phyloP scores from a whole-genome alignment of 2,888 invertebrate species.

The Ichneumoninae sp. region DNA sequence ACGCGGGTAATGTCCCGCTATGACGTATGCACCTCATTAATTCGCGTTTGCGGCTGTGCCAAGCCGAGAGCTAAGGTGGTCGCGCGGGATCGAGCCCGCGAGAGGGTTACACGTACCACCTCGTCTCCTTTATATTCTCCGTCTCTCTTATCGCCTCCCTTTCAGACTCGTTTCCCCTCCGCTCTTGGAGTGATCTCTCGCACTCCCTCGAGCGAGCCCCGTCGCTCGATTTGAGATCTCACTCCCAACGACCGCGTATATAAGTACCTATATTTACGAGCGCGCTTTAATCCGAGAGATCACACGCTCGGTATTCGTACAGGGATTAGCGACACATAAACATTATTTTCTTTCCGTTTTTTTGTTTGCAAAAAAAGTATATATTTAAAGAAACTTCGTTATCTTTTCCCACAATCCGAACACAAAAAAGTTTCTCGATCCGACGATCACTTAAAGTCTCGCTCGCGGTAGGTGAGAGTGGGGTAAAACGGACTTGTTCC shows the following conservation, averaged over 20 bases:
- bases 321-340: slow-evolving; percentile 49
- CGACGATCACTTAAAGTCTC: not conserved
- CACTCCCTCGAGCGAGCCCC: slow-evolving; percentile 53
- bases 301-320: slow-evolving; percentile 55
- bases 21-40: slow-evolving; percentile 79
- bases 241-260: slow-evolving; percentile 57
- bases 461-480: no score
- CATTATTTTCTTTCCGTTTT: not conserved
- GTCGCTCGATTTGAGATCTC: slow-evolving; percentile 66
- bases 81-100: slow-evolving; percentile 65
- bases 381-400: not conserved
- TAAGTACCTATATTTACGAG: slow-evolving; percentile 56
- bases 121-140: slow-evolving; percentile 64
- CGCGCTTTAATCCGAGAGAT: slow-evolving; percentile 59
- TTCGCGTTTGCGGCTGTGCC: slow-evolving; percentile 76
- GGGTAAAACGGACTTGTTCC: no score
- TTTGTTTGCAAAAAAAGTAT: not conserved
- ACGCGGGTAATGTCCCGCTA: slow-evolving; percentile 76
- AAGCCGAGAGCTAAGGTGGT: slow-evolving; percentile 57
- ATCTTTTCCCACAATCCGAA: not conserved
- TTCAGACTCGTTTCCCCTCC: slow-evolving; percentile 42
- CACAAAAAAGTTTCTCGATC: not conserved
- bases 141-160: slow-evolving; percentile 47
- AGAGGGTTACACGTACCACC: slow-evolving; percentile 52
- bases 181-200: slow-evolving; percentile 33